Evolutionary conservation across 2,797 vertebrate species (phyloP), one percentile per base, ranked within the genome.

Genomic region (Peromyscus nudipes): DNA sequence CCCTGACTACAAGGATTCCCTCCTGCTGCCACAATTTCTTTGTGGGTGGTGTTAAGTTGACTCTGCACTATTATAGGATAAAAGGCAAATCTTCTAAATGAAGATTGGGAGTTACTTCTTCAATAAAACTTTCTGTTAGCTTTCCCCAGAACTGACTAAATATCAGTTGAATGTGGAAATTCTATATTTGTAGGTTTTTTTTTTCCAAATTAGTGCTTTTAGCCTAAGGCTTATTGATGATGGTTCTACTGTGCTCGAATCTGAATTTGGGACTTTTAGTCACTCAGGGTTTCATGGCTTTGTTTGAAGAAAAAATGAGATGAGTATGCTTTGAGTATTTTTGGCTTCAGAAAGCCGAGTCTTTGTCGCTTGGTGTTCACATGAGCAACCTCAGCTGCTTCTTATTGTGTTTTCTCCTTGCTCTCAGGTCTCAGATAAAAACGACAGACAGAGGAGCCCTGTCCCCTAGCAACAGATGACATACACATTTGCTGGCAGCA

Each of bases 381-480:
- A 60, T 71, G 69, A 94, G 52, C 57, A 76, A 21, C 80, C 3
- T 12, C 52, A 76, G 37, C 7, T 83, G 23, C 57, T 80, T 49
- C 69, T 89, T 81, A 69, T 25, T 29, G 40, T 69, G 94, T 17
- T 83, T 37, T 92, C n/a, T 79, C 8, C 12, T 31, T 80, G 43
- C 5, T 95, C 1, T n/a, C 57, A 62, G 43, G 64, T 97, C 83
- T 94, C 82, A 71, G 85, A 52, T 64, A 65, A 77, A 82, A 88
- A 87, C 34, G 65, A 55, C 34, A 71, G 43, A 43, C 8, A 71
- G 60, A 83, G 49, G 64, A 96, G 19, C 67, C 6, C 29, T 83
- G 80, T 92, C 29, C 87, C 88, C n/a, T 64, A 94, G 64, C 80
- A 86, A 92, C n/a, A 90, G 71, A 87, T 89, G 60, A 73, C 16